Evolutionary conservation across 2,888 invertebrate species (phyloP).

Genomic region (Phragmatobia fuliginosa): DNA sequence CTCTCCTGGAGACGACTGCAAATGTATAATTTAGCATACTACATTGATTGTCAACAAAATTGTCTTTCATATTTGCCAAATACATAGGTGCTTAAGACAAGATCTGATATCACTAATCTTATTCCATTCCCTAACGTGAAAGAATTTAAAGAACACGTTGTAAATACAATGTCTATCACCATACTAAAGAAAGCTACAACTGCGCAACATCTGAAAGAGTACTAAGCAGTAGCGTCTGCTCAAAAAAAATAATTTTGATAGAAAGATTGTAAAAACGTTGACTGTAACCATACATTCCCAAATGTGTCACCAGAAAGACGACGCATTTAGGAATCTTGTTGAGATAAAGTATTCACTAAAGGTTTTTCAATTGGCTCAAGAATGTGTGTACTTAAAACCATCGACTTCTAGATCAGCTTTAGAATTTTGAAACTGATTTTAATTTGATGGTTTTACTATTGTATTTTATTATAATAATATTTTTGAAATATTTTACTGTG

Average conservation of each 20-base stretch:
- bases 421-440: too few species aligned
- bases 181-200: neutral
- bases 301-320: too few species aligned
- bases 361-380: neutral
- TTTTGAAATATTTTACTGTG: too few species aligned
- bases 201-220: neutral
- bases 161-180: too few species aligned
- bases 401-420: too few species aligned
- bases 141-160: neutral
- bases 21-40: neutral
- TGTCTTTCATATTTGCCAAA: neutral
- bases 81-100: neutral
- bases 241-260: neutral
- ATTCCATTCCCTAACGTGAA: neutral
- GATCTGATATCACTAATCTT: too few species aligned
- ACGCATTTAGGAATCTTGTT: too few species aligned
- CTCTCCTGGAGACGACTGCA: constrained; percentile 52
- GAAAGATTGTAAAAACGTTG: neutral
- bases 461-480: too few species aligned
- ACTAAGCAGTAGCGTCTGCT: neutral
- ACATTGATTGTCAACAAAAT: neutral
- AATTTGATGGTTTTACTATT: too few species aligned
- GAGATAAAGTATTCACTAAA: neutral
- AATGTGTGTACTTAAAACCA: too few species aligned
- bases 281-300: too few species aligned